phyloP scores from a whole-genome alignment of 2,113 vertebrate species.

The Neoarius graeffei region DNA sequence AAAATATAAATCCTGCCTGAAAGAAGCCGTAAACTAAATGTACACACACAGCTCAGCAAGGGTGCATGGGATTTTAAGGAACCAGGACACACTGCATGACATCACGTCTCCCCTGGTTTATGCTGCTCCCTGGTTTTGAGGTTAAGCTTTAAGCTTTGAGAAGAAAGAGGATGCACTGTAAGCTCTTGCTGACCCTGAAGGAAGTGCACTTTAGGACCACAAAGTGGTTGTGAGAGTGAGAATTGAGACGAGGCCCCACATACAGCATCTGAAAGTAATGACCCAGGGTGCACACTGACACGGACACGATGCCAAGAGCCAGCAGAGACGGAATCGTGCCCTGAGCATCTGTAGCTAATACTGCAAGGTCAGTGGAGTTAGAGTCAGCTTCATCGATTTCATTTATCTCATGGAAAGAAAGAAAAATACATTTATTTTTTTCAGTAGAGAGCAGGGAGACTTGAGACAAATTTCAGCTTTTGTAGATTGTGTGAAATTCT shows the following conservation, averaged over 20 bases:
- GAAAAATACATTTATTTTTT: background rate
- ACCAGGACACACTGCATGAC: constrained; percentile 15
- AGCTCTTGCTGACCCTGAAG: background rate
- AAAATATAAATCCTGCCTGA: background rate
- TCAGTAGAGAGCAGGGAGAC: too few relatives aligned
- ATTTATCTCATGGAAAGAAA: background rate
- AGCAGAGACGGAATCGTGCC: background rate
- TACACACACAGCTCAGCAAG: background rate
- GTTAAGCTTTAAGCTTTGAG: background rate
- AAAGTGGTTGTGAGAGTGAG: background rate
- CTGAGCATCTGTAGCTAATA: background rate
- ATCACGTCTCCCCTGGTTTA: background rate
- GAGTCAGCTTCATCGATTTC: background rate
- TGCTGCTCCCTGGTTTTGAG: background rate
- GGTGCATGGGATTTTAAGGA: background rate
- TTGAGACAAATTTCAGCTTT: too few relatives aligned
- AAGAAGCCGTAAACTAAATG: background rate
- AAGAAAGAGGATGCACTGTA: background rate
- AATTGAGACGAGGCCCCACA: background rate
- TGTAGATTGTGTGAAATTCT: too few relatives aligned
- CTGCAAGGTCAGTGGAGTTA: background rate
- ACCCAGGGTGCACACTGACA: background rate
- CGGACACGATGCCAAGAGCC: background rate
- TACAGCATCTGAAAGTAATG: background rate
- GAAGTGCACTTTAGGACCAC: background rate